Conservation (phyloP, 2,113 vertebrate genomes). For the Apteryx mantelli region DNA sequence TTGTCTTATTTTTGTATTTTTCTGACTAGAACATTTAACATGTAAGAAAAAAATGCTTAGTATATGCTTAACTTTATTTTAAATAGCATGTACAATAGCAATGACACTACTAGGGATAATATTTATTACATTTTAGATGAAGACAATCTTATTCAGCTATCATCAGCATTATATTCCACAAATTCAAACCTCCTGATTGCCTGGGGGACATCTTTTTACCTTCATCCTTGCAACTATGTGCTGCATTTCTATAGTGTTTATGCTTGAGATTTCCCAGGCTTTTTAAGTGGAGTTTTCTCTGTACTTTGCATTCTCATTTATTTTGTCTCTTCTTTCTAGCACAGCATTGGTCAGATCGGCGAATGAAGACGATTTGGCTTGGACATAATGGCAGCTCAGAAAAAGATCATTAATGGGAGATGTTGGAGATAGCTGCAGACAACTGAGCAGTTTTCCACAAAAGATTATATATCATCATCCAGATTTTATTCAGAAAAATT, state of each 20-base stretch:
- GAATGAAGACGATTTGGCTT: constrained; percentile 25
- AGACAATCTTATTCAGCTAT: constrained; percentile 13
- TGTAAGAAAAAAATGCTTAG: background rate
- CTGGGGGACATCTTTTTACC: constrained; percentile 31
- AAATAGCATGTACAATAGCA: background rate
- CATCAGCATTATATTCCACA: constrained; percentile 16
- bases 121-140: constrained; percentile 51
- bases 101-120: background rate
- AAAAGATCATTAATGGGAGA: background rate
- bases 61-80: background rate
- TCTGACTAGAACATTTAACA: background rate
- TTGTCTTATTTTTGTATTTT: background rate
- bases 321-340: background rate
- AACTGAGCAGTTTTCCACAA: background rate
- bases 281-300: background rate
- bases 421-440: background rate
- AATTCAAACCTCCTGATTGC: constrained; percentile 51
- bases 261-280: background rate
- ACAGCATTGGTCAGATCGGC: background rate
- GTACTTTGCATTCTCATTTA: constrained; percentile 5
- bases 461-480: background rate
- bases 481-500: background rate
- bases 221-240: background rate
- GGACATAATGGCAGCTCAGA: background rate
- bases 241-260: background rate